Conservation (phyloP, 2,888 invertebrate genomes). For the Drosophila tanythrix region DNA sequence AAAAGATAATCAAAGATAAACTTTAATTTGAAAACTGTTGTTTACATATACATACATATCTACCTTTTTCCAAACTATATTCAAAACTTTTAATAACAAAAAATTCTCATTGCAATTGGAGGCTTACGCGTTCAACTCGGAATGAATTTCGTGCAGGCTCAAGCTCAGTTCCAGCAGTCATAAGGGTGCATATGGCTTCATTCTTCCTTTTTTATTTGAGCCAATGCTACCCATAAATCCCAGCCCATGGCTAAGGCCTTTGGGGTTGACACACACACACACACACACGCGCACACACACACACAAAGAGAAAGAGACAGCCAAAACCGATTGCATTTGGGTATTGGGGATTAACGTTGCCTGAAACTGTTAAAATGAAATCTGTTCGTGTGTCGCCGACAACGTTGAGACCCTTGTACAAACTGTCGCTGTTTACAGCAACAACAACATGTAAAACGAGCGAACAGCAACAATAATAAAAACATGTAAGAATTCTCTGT, state of each 20-base stretch:
- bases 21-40: background rate
- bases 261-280: slow-evolving; percentile 42
- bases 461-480: slow-evolving; percentile 32
- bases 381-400: slow-evolving; percentile 70
- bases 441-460: slow-evolving; percentile 35
- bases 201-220: background rate
- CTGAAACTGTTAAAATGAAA: slow-evolving; percentile 81
- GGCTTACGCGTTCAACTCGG: slow-evolving; percentile 31
- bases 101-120: slow-evolving; percentile 29
- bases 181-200: slow-evolving; percentile 41
- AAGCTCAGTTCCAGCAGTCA: slow-evolving; percentile 18
- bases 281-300: background rate
- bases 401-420: slow-evolving; percentile 74
- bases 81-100: slow-evolving; percentile 18
- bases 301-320: slow-evolving; percentile 19
- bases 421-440: slow-evolving; percentile 71
- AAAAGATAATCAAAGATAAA: background rate
- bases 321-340: slow-evolving; percentile 77
- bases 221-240: slow-evolving; percentile 65
- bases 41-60: background rate
- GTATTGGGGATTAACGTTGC: slow-evolving; percentile 80
- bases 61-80: background rate
- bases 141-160: slow-evolving; percentile 19
- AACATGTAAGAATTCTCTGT: background rate
- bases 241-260: slow-evolving; percentile 45